phyloP scores from a whole-genome alignment of 2,113 vertebrate genomes.

The Ondatra zibethicus region DNA sequence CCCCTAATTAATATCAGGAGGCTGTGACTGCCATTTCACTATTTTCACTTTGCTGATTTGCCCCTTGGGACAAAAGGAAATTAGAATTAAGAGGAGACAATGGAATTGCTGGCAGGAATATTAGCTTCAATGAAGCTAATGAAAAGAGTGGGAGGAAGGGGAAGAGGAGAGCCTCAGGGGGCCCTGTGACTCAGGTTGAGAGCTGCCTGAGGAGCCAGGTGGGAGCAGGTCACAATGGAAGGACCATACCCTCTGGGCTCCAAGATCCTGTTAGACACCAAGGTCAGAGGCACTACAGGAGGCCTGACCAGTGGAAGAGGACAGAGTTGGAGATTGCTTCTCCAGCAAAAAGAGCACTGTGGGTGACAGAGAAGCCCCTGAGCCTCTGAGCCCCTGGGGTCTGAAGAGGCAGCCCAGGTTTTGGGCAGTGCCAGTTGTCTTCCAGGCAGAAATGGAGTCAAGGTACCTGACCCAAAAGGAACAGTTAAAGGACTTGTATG shows the following conservation, averaged over 20 bases:
- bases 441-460: not conserved
- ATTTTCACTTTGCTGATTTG: slow-evolving; percentile 68
- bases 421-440: not conserved
- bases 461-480: not conserved
- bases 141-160: slow-evolving; percentile 56
- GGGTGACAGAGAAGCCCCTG: not conserved
- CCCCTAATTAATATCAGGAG: slow-evolving; percentile 59
- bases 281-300: not conserved
- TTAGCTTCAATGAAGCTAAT: slow-evolving; percentile 78
- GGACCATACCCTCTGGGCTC: not conserved
- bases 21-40: slow-evolving; percentile 49
- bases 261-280: not conserved
- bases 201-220: not conserved
- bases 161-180: not conserved
- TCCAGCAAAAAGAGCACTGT: not conserved
- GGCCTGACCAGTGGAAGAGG: not conserved
- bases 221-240: fast-evolving
- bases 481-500: not conserved
- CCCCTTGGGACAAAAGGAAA: slow-evolving; percentile 78
- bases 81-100: slow-evolving; percentile 79
- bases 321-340: not conserved
- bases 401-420: not conserved
- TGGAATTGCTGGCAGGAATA: slow-evolving; percentile 75
- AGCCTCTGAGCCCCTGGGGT: fast-evolving
- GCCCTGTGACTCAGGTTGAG: slow-evolving; percentile 47